Evolutionary conservation across 2,797 vertebrate genomes (phyloP), one percentile per base, ranked within the genome.

Genomic region (Hypotaenidia philippensis): DNA sequence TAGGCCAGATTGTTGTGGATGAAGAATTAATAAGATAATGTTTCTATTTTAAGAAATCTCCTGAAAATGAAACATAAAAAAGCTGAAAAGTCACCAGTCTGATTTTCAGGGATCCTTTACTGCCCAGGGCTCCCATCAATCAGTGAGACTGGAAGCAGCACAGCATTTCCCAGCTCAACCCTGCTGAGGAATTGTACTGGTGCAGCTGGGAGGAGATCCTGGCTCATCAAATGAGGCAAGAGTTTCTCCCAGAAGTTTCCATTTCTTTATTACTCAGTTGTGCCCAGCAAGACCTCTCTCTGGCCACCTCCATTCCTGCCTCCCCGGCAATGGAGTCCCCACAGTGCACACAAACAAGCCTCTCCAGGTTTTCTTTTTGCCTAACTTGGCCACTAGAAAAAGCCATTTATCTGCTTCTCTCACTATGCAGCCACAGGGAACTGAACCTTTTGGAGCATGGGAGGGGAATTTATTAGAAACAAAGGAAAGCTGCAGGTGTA

Each of bases 401-500:
- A 84, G 9, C 13, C 16, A 21, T 92, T 91, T 83, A 36, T 90
- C 63, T 94, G 22, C 44, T 91, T 69, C 38, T 84, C n/a, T 1
- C 3, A 75, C 57, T 41, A 79, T 32, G 38, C 41, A 72, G 36
- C 45, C 31, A 16, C 26, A 60, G 59, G 82, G 55, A 76, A 4
- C 27, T 26, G 55, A 91, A 63, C 44, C 55, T 44, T 82, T 69
- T 53, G 41, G n/a, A 0, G 0, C 75, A 70, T 50, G 60, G 78
- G 64, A 93, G 19, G 56, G 75, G 56, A 82, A 66, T 87, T 56
- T 71, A 25, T 65, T 57, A 61, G 75, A 87, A 78, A 25, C 63
- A 87, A 83, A 92, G 61, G 59, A 87, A 84, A 76, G 11, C 64
- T 68, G 87, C 94, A 90, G 88, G 90, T 95, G 94, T 89, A 72